Base-by-base conservation (phyloP, 1,140 invertebrate species). In the Pomacea maculata region DNA sequence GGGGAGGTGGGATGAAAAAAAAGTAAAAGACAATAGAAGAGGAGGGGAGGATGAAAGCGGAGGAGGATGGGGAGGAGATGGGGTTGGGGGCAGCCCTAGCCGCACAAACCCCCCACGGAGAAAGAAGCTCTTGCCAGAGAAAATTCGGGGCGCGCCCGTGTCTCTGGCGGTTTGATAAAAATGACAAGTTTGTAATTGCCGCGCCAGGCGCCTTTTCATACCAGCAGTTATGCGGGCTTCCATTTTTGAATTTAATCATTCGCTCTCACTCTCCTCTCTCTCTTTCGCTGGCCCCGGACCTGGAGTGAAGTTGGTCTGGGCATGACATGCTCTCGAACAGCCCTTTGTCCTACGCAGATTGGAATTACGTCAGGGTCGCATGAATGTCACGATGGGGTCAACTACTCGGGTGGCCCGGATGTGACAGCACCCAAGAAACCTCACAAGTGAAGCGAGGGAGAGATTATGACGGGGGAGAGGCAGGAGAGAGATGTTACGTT, bases 311-410 rank as follows among this genome's bases (percentile, higher is more conserved):
- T 14, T 61, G 57, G 65, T 70, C 77, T 78, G 77, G 25, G 64
- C 70, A 6, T 78, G 77, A 78, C 77, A 78, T 67, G 77, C 64
- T 54, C 77, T 78, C 67, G 65, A 71, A 55, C 45, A 70, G 77
- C 77, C 70, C 77, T 78, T 78, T 78, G 77, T 78, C 77, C 77
- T 70, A 78, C 54, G 77, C 77, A 78, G 77, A 78, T 78, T 78
- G 77, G 77, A 70, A 78, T 78, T 78, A 78, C 77, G 77, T 78
- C 77, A 78, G 77, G 77, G 77, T 78, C 77, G 68, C 77, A 63
- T 78, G 63, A 61, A 61, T 64, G 67, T 57, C 77, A 70, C 67
- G 65, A 45, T 78, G 77, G 54, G 77, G 77, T 78, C 77, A 78
- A 78, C 77, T 78, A 52, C 65, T 70, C 65, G 67, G 57, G 54